Evolutionary conservation across 2,113 vertebrate genomes (phyloP).

Genomic region (Paracanthobrama guichenoti): DNA sequence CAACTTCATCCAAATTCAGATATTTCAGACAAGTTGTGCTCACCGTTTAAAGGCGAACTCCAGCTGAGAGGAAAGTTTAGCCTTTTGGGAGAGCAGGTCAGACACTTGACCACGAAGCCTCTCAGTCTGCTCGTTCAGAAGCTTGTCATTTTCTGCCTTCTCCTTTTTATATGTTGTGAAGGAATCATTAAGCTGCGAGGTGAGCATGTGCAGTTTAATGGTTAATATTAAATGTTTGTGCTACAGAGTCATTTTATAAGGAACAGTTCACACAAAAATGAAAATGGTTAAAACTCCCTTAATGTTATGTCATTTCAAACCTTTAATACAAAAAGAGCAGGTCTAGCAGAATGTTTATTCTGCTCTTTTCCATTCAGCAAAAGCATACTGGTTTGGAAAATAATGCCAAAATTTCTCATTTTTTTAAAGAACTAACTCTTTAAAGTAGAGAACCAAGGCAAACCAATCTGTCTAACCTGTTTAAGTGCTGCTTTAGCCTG

Average conservation of each 20-base stretch:
- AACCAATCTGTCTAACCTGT: slow-evolving; percentile 76
- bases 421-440: neutral
- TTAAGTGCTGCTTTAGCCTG: slow-evolving; percentile 93
- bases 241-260: neutral
- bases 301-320: neutral
- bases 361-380: neutral
- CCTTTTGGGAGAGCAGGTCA: slow-evolving; percentile 86
- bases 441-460: neutral
- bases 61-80: slow-evolving; percentile 89
- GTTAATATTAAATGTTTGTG: neutral
- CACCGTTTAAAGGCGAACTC: slow-evolving; percentile 95
- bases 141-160: slow-evolving; percentile 90
- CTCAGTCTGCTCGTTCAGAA: slow-evolving; percentile 92
- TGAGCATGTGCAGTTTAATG: neutral
- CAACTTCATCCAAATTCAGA: neutral
- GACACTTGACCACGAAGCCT: slow-evolving; percentile 88
- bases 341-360: neutral
- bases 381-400: neutral
- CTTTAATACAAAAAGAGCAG: neutral
- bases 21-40: slow-evolving; percentile 12
- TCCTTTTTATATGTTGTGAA: slow-evolving; percentile 94
- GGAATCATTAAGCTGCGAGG: slow-evolving; percentile 84
- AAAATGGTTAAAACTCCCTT: neutral
- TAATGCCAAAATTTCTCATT: too few relatives aligned
- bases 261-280: neutral